These are phyloP conservation scores for Ageneiosus marmoratus DNA, from an alignment of 2,113 vertebrate species.

Conservation along the genomic window DNA sequence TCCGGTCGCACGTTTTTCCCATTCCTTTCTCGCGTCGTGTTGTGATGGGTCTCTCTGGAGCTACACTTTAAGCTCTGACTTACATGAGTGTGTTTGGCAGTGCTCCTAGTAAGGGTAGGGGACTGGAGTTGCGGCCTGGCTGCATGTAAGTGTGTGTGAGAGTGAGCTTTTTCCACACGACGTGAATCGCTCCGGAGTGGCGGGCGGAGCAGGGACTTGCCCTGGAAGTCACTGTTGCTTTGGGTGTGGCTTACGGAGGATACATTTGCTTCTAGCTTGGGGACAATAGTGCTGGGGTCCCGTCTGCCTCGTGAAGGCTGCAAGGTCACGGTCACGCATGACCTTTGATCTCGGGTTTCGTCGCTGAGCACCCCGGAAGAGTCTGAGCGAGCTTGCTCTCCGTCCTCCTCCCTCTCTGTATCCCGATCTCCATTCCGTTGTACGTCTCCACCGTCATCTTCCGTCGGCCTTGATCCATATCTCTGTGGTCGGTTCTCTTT, in stretches of 20 bases:
- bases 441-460: conserved; percentile 54
- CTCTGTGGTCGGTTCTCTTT: conserved; percentile 72
- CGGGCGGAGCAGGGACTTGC: conserved; percentile 81
- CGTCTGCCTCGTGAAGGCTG: conserved; percentile 83
- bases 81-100: conserved; percentile 35
- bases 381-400: conserved; percentile 52
- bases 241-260: conserved; percentile 63
- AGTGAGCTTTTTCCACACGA: conserved; percentile 46
- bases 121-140: conserved; percentile 22
- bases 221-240: conserved; percentile 67
- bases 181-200: conserved; percentile 76
- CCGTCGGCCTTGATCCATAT: conserved; percentile 51
- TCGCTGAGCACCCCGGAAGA: conserved; percentile 39
- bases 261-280: conserved; percentile 93
- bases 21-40: not conserved
- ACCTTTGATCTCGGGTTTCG: conserved; percentile 63
- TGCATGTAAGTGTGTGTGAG: conserved; percentile 54
- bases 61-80: conserved; percentile 30
- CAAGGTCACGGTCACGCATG: conserved; percentile 88
- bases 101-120: conserved; percentile 29
- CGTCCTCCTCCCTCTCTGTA: conserved; percentile 49
- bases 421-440: conserved; percentile 61
- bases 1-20: conserved; percentile 38
- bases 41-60: conserved; percentile 20
- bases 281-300: conserved; percentile 90